Percentiles rank a stretch among this genome's conserved stretches.
Conservation (phyloP, 2,797 vertebrate genomes). For the Gallirallus australis region DNA sequence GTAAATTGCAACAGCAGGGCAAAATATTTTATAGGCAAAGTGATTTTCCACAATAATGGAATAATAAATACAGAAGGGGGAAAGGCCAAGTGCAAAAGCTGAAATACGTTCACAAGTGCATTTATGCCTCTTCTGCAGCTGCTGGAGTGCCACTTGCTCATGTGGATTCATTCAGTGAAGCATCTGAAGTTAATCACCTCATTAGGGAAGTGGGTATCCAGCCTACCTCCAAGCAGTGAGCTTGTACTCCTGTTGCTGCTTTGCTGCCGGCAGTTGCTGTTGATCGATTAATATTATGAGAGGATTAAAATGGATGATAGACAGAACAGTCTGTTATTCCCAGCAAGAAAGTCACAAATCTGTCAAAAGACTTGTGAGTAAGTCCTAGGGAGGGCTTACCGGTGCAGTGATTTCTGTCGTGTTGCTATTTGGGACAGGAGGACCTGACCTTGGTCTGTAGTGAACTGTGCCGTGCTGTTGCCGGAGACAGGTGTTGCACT, state of each 20-base stretch:
- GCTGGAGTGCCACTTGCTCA: neutral
- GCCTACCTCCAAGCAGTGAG: neutral
- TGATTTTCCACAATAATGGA: conserved; percentile 55
- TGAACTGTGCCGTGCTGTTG: neutral
- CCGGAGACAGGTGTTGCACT: neutral
- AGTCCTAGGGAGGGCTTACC: neutral
- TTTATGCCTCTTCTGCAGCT: neutral
- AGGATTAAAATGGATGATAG: neutral
- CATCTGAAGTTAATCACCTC: neutral
- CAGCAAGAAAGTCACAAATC: neutral
- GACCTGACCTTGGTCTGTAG: neutral
- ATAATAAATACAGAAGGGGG: conserved; percentile 58
- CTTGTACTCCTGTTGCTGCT: neutral
- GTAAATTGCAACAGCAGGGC: conserved; percentile 51
- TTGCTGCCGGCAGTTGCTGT: neutral
- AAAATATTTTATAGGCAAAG: conserved; percentile 62
- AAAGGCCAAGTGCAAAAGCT: conserved; percentile 1
- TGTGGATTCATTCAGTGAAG: neutral
- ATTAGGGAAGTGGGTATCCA: neutral
- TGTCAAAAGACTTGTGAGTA: neutral
- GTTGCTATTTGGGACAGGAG: neutral
- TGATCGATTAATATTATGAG: neutral
- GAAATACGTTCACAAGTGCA: conserved; percentile 7
- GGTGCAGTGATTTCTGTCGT: too few species aligned
- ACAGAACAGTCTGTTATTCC: neutral